Evolutionary conservation across 1,140 invertebrate genomes (phyloP).

Genomic region (Camponotus floridanus): DNA sequence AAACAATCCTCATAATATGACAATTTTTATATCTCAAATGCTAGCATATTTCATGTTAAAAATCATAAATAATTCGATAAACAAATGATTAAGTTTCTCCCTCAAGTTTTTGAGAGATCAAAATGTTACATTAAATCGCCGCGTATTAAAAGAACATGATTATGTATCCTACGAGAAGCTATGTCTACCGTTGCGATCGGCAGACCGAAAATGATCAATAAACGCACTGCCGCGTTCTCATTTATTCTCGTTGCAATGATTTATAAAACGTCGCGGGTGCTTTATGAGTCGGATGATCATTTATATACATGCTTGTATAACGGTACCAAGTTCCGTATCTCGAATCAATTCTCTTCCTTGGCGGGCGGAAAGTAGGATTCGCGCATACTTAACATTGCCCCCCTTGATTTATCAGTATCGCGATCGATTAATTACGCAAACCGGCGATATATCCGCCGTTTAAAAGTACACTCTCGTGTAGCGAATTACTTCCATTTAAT

Average conservation of each 20-base stretch:
- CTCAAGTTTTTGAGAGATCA: not conserved
- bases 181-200: not conserved
- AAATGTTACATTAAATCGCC: not conserved
- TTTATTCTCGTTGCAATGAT: conserved; percentile 29
- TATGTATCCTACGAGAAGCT: not conserved
- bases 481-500: conserved; percentile 40
- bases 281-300: conserved; percentile 28
- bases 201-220: conserved; percentile 24
- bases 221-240: not conserved
- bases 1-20: not conserved
- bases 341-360: conserved; percentile 29
- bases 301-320: conserved; percentile 14
- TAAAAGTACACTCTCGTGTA: conserved; percentile 20
- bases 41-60: not conserved
- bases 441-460: not conserved
- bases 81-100: not conserved
- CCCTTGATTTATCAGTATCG: conserved; percentile 41
- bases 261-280: conserved; percentile 27
- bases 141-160: not conserved
- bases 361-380: conserved; percentile 31
- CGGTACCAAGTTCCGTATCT: conserved; percentile 36
- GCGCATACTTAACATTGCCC: conserved; percentile 32
- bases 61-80: not conserved
- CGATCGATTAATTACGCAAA: conserved; percentile 40
- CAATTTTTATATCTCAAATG: not conserved